A percentile compares a stretch with the other conserved stretches of the same genome.
phyloP scores from a whole-genome alignment of 2,113 vertebrate genomes.

The Takifugu bimaculatus region DNA sequence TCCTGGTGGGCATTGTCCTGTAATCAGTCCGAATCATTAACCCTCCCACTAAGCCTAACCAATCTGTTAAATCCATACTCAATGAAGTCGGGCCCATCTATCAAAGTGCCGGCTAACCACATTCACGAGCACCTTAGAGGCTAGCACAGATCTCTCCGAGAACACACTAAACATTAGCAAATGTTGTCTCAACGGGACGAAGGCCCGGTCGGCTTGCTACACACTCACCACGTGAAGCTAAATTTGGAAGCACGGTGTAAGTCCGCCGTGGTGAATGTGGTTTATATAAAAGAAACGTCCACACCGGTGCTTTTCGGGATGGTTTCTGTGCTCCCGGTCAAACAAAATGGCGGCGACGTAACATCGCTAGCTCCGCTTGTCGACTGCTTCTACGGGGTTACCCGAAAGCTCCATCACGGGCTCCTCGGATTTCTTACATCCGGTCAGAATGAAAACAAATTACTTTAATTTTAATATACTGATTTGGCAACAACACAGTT shows the following conservation, averaged over 20 bases:
- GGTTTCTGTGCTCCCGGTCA: slow-evolving; percentile 80
- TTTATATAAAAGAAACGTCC: slow-evolving; percentile 36
- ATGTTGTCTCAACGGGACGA: too few relatives aligned
- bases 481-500: too few relatives aligned
- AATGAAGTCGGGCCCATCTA: slow-evolving; percentile 12
- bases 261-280: slow-evolving; percentile 25
- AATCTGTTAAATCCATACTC: background rate
- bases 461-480: too few relatives aligned
- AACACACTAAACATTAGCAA: background rate
- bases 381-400: slow-evolving; percentile 36
- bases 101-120: slow-evolving; percentile 65
- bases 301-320: slow-evolving; percentile 64
- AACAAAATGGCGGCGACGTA: slow-evolving; percentile 79
- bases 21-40: too few relatives aligned
- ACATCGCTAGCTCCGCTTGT: slow-evolving; percentile 48
- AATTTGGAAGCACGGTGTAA: slow-evolving; percentile 38
- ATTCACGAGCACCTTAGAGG: background rate
- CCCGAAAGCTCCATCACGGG: slow-evolving; percentile 25
- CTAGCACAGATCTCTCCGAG: slow-evolving; percentile 3
- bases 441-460: too few relatives aligned
- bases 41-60: background rate
- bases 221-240: slow-evolving; percentile 56
- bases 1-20: too few relatives aligned
- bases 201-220: background rate
- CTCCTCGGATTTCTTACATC: background rate